A percentile compares a stretch with the other conserved stretches of the same genome.
Evolutionary conservation across 2,888 invertebrate species (phyloP).

Genomic region (Drosophila atripex): DNA sequence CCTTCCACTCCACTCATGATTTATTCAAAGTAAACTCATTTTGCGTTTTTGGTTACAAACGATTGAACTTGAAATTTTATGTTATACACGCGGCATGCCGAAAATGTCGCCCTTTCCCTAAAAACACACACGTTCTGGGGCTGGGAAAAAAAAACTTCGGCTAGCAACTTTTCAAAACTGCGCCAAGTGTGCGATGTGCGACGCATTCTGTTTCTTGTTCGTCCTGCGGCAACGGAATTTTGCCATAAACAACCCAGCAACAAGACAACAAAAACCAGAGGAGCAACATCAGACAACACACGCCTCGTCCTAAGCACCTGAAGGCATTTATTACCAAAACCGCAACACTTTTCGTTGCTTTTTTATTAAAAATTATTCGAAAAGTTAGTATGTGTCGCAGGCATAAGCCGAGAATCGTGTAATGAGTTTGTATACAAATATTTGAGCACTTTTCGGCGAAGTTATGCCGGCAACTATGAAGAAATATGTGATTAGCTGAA

Average conservation of each 20-base stretch:
- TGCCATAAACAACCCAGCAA: slow-evolving; percentile 57
- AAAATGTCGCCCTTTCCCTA: slow-evolving; percentile 6
- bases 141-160: slow-evolving; percentile 44
- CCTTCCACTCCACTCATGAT: slow-evolving; percentile 58
- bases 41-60: slow-evolving; percentile 61
- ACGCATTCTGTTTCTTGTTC: slow-evolving; percentile 13
- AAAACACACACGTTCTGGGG: slow-evolving; percentile 5
- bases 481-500: background rate
- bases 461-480: slow-evolving; percentile 10
- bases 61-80: slow-evolving; percentile 65
- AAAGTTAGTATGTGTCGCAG: slow-evolving; percentile 63
- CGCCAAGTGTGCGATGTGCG: slow-evolving; percentile 49
- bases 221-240: slow-evolving; percentile 40
- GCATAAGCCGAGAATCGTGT: slow-evolving; percentile 35
- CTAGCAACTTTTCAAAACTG: slow-evolving; percentile 58
- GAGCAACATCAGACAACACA: slow-evolving; percentile 10
- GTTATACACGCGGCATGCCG: slow-evolving; percentile 38
- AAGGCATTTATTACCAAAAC: slow-evolving; percentile 47
- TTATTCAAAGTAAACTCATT: slow-evolving; percentile 76
- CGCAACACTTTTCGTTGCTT: slow-evolving; percentile 62
- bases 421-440: slow-evolving; percentile 30
- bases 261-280: slow-evolving; percentile 32
- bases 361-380: slow-evolving; percentile 74
- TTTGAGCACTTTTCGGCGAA: slow-evolving; percentile 1
- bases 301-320: slow-evolving; percentile 43